Conservation (phyloP, 2,113 vertebrate species). For the Psammodynastes pulverulentus region DNA sequence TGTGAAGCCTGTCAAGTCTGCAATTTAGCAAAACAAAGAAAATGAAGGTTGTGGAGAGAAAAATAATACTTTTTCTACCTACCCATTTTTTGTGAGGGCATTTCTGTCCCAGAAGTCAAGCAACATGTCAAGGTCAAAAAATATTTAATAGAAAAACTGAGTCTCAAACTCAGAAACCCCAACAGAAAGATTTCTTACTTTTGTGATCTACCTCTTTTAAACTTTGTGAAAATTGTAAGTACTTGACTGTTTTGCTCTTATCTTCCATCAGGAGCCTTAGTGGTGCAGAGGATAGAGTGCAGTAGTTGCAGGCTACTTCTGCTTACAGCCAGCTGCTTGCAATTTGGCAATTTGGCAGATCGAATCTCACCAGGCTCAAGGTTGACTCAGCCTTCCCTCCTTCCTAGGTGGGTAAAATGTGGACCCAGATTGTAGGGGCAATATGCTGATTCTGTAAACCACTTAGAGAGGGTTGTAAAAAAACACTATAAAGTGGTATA, state of each 20-base stretch:
- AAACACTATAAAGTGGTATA: too few species aligned
- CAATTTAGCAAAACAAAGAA: slow-evolving; percentile 3
- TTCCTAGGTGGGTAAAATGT: too few species aligned
- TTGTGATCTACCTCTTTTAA: not conserved
- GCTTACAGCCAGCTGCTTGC: too few species aligned
- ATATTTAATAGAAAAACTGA: not conserved
- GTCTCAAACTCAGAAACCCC: not conserved
- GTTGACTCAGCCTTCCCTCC: too few species aligned
- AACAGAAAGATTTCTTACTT: not conserved
- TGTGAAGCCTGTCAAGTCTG: not conserved
- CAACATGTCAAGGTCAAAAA: not conserved
- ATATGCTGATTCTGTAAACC: too few species aligned
- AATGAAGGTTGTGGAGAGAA: not conserved
- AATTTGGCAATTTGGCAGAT: too few species aligned
- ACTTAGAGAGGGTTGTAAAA: too few species aligned
- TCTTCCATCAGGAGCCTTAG: too few species aligned
- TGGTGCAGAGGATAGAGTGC: too few species aligned
- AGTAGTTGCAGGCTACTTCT: too few species aligned
- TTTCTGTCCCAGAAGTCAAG: not conserved
- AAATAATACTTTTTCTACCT: not conserved
- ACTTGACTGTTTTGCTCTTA: not conserved
- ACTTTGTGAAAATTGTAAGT: slow-evolving; percentile 5
- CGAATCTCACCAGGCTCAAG: too few species aligned
- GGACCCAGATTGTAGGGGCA: too few species aligned
- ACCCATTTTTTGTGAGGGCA: not conserved